Conservation (phyloP, 1,140 invertebrate genomes). For the Eriosoma lanigerum region DNA sequence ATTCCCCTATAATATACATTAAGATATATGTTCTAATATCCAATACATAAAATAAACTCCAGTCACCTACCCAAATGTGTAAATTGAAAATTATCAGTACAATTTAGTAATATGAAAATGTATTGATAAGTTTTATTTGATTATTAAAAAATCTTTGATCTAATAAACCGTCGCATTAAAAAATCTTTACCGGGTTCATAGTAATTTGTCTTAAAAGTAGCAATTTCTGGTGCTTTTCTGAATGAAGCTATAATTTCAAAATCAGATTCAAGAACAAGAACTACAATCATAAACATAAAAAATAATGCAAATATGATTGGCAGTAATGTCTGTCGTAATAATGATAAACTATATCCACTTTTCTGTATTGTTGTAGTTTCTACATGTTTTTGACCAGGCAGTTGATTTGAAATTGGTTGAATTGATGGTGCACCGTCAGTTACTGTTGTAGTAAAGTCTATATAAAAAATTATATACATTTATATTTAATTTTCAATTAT, state of each 20-base stretch:
- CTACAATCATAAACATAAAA: conserved; percentile 64
- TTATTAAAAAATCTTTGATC: conserved; percentile 53
- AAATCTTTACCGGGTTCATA: conserved; percentile 81
- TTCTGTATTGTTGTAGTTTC: conserved; percentile 24
- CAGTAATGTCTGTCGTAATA: conserved; percentile 68
- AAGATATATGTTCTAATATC: not conserved
- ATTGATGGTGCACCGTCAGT: conserved; percentile 3
- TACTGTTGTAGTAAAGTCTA: conserved; percentile 41
- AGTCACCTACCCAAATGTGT: not conserved
- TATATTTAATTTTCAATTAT: not conserved
- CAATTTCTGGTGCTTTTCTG: conserved; percentile 76
- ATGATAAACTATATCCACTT: conserved; percentile 21
- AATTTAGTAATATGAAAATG: conserved; percentile 2
- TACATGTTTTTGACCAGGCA: conserved; percentile 6
- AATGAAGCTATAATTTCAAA: conserved; percentile 69
- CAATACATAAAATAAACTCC: not conserved
- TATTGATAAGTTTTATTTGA: not conserved
- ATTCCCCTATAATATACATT: not conserved
- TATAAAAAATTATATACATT: conserved; percentile 39
- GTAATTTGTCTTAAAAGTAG: conserved; percentile 74
- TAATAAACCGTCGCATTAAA: conserved; percentile 60
- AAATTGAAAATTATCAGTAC: no score
- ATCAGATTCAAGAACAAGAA: conserved; percentile 65
- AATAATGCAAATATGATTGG: conserved; percentile 68
- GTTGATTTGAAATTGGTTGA: conserved; percentile 1